Conservation (phyloP, 2,888 invertebrate species). For the Heliconius aoede region DNA sequence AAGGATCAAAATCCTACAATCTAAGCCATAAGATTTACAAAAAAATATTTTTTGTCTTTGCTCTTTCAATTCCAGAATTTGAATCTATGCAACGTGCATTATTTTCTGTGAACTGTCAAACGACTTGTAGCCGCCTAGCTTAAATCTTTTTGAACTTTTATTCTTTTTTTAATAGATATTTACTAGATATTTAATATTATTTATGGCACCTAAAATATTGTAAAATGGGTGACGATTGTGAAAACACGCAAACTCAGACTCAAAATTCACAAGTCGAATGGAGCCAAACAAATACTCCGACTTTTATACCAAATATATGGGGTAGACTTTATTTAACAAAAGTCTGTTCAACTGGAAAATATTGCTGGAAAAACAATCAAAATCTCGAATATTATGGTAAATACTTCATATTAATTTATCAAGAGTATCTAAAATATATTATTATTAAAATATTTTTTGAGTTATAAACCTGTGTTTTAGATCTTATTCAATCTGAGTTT, state of each 20-base stretch:
- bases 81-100: slow-evolving; percentile 3
- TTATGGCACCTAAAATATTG: slow-evolving; percentile 7
- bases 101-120: slow-evolving; percentile 27
- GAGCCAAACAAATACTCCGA: slow-evolving; percentile 72
- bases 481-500: slow-evolving; percentile 80
- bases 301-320: slow-evolving; percentile 78
- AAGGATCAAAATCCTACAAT: not conserved
- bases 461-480: slow-evolving; percentile 61
- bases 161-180: too few species aligned
- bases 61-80: not conserved
- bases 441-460: slow-evolving; percentile 3
- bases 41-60: not conserved
- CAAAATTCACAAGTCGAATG: slow-evolving; percentile 78
- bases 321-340: slow-evolving; percentile 79
- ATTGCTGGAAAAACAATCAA: slow-evolving; percentile 65
- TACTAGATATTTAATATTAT: slow-evolving; percentile 1
- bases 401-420: slow-evolving; percentile 29
- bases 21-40: not conserved
- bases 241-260: slow-evolving; percentile 77
- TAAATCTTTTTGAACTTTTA: slow-evolving; percentile 32
- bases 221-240: slow-evolving; percentile 68
- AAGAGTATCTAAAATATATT: not conserved
- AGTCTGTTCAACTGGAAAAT: slow-evolving; percentile 59
- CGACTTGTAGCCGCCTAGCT: slow-evolving; percentile 26
- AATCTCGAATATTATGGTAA: slow-evolving; percentile 74